Conservation (phyloP, 2,797 vertebrate species). For the Triplophysa yarkandensis region DNA sequence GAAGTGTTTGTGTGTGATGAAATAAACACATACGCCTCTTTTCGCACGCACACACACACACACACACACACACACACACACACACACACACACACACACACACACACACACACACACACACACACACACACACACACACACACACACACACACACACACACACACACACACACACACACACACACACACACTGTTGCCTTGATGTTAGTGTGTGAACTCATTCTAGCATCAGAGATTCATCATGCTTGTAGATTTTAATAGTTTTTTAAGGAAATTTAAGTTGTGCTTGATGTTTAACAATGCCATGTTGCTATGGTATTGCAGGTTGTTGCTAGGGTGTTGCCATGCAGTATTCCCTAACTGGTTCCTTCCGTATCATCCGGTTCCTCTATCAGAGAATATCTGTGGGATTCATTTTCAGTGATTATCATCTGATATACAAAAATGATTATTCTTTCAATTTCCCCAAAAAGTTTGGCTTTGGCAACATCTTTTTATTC, state of each 20-base stretch:
- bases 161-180: too few species aligned
- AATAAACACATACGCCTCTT: constrained; percentile 38
- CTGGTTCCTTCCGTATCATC: too few species aligned
- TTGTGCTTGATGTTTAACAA: too few species aligned
- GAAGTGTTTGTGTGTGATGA: constrained; percentile 20
- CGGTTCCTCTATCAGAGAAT: too few species aligned
- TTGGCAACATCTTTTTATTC: neutral
- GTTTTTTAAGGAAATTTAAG: neutral
- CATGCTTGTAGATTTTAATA: neutral
- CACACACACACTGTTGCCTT: too few species aligned
- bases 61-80: too few species aligned
- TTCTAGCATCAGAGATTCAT: neutral
- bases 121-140: too few species aligned
- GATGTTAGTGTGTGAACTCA: too few species aligned
- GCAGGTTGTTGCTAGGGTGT: neutral
- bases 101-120: neutral
- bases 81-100: neutral
- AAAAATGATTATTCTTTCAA: neutral
- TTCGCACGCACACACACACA: constrained; percentile 20
- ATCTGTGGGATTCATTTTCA: too few species aligned
- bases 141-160: constrained; percentile 19
- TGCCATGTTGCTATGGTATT: neutral
- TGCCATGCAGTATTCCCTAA: neutral
- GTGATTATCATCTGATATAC: too few species aligned
- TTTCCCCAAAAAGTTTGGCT: too few species aligned